Base-by-base conservation (phyloP, 2,888 invertebrate species). In the Holacanthella duospinosa region DNA sequence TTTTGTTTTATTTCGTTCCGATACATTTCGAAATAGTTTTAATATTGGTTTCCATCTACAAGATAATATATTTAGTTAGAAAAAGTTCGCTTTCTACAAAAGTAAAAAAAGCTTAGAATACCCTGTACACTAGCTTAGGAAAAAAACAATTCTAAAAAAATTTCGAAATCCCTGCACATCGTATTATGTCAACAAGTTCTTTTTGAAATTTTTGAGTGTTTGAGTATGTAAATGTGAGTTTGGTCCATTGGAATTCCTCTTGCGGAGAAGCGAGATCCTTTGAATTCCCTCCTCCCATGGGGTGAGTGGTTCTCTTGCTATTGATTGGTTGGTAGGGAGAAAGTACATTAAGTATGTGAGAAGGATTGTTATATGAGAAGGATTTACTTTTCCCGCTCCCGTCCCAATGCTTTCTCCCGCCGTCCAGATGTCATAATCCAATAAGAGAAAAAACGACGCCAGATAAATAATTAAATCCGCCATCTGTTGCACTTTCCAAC, bases 401-500 rank as follows among this genome's bases (percentile, higher is more conserved):
- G n/a, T n/a, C n/a, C n/a, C n/a, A n/a, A n/a, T n/a, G n/a, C n/a
- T n/a, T n/a, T n/a, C n/a, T n/a, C n/a, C n/a, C n/a, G n/a, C n/a
- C 16, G 48, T 48, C 48, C 48, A 48, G 48, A 48, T 48, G 48
- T 48, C 48, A 48, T 48, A 48, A 48, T 48, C 48, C 48, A 48
- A 48, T 48, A 48, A 48, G 48, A 48, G 48, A 48, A 21, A 48
- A 48, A 48, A 48, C 12, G 21, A 21, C 6, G 21, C 4, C 4
- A 48, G 48, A 48, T 48, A 48, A 48, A 48, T 48, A 48, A 48
- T 48, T 48, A 48, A 48, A 48, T 48, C 48, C n/a, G 16, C 48
- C 48, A 48, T 48, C 48, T 48, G 48, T 48, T 48, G 48, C 48
- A 48, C 48, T 21, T 48, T 21, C 48, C 6, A 9, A 48, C 21